phyloP scores from a whole-genome alignment of 2,113 vertebrate species.

The Danio rerio region GRCz12tu NC_133196.1:35022001-35022500 shows the following conservation, averaged over 20 bases:
- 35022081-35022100: slow-evolving; percentile 14
- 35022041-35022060: slow-evolving; percentile 23
- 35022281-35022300: slow-evolving; percentile 29
- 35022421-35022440: slow-evolving; percentile 3
- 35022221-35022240: background rate
- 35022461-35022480: slow-evolving; percentile 51
- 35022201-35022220: background rate
- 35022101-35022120: slow-evolving; percentile 15
- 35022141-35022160: slow-evolving; percentile 39
- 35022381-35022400: background rate
- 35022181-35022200: background rate
- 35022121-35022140: background rate
- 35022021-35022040: background rate
- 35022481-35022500: background rate
- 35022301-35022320: slow-evolving; percentile 48
- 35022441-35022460: slow-evolving; percentile 40
- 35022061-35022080: slow-evolving; percentile 20
- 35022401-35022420: slow-evolving; percentile 24
- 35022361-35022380: slow-evolving; percentile 53
- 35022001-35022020: background rate
- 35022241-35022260: background rate
- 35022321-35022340: background rate
- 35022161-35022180: background rate
- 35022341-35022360: slow-evolving; percentile 45
- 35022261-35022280: slow-evolving; percentile 4